Evolutionary conservation across 2,888 invertebrate genomes (phyloP).

Genomic region (Agonopterix arenella): DNA sequence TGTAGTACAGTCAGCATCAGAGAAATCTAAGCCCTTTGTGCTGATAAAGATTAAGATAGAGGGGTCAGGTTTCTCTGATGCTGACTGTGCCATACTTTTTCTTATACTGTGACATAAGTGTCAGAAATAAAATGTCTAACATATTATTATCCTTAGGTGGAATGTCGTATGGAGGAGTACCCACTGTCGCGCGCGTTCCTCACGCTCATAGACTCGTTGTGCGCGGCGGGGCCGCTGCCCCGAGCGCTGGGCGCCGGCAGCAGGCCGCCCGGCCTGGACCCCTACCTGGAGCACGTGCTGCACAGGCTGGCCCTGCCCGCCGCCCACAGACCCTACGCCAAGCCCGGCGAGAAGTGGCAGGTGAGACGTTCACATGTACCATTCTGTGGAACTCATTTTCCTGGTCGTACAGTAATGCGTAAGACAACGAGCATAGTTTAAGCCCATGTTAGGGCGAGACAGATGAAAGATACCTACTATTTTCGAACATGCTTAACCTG

Average conservation of each 20-base stretch:
- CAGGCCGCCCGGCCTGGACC: slow-evolving; percentile 90
- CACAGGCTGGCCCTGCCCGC: slow-evolving; percentile 89
- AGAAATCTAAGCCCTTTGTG: too few relatives aligned
- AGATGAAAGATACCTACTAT: too few relatives aligned
- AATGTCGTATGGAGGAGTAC: slow-evolving; percentile 93
- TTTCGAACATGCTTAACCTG: too few relatives aligned
- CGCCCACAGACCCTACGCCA: slow-evolving; percentile 87
- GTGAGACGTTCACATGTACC: slow-evolving; percentile 22
- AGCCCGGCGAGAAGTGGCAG: slow-evolving; percentile 84
- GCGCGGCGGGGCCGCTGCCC: slow-evolving; percentile 83
- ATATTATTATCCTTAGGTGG: slow-evolving; percentile 66
- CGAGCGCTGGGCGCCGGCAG: slow-evolving; percentile 88
- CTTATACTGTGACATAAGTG: background rate
- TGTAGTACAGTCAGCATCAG: too few relatives aligned
- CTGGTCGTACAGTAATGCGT: too few relatives aligned
- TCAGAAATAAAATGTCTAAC: too few relatives aligned
- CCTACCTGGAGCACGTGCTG: slow-evolving; percentile 90
- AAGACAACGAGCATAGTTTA: too few relatives aligned
- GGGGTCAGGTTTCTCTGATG: too few relatives aligned
- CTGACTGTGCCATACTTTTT: too few relatives aligned
- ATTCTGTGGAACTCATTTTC: too few relatives aligned
- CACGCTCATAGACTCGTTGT: slow-evolving; percentile 83
- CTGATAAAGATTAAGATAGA: too few relatives aligned
- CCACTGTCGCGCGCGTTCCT: slow-evolving; percentile 91
- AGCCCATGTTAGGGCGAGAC: too few relatives aligned